Base-by-base conservation (phyloP, 2,888 invertebrate species). In the Apoda limacodes region DNA sequence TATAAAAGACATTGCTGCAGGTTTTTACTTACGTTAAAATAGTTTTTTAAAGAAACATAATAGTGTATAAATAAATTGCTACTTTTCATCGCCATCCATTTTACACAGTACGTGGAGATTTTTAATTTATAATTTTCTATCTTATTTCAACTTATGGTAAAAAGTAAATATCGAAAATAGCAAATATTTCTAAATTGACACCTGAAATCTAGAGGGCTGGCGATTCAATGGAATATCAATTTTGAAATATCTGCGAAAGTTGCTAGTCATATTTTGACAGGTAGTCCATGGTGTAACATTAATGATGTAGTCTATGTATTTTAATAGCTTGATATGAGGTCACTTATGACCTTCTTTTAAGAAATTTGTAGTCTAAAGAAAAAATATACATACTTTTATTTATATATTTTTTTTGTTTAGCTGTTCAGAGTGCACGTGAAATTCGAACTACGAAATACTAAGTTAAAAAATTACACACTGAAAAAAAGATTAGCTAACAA, bases 141-240 rank as follows among this genome's bases (percentile, higher is more conserved):
- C 5, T 5, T 17, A 7, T 7, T 5, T 17, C 17, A 6, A 6
- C 5, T 7, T 57, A 62, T 39, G 45, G 48, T 55, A 54, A 62
- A 63, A 54, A 61, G 55, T 70, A 65, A 65, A 68, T 60, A 67
- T 55, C 42, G 57, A 63, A 61, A 65, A 55, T 62, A 71, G 61
- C 59, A 69, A 72, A 70, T 65, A 61, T 62, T 61, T 65, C 57
- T 57, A n/a, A 53, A 59, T 53, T 66, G 72, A 71, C 74, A 72
- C 63, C 46, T 47, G 50, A 65, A 75, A 74, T 72, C 74, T 40
- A 63, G 65, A 60, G 64, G 55, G 53, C 52, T 47, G 48, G 46
- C 55, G 46, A 50, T 58, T 36, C 57, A 60, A 58, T 66, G 43
- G 69, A 74, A 72, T 67, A 68, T 64, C 63, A 60, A 22, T 43